phyloP scores from a whole-genome alignment of 2,888 invertebrate genomes.

The Dioctria rufipes region DNA sequence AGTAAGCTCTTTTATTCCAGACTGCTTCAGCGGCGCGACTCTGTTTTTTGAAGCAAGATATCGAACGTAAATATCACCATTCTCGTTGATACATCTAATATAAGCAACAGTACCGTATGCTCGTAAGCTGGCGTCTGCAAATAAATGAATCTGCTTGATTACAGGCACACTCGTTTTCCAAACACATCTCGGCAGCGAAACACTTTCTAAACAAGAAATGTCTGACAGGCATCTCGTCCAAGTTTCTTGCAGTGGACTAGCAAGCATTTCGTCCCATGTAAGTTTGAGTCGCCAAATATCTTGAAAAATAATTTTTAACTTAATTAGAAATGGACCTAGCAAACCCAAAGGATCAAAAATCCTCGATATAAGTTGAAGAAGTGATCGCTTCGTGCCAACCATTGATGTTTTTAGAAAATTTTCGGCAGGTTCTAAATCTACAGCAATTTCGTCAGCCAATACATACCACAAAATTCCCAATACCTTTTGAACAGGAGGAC shows the following conservation, averaged over 20 bases:
- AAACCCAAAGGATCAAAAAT: background rate
- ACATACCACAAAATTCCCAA: background rate
- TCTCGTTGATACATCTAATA: background rate
- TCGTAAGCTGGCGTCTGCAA: background rate
- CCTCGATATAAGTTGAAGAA: background rate
- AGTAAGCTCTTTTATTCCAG: too few relatives aligned
- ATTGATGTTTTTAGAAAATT: background rate
- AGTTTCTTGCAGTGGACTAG: background rate
- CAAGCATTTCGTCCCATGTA: background rate
- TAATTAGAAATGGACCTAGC: background rate
- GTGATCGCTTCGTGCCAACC: background rate
- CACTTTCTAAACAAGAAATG: too few relatives aligned
- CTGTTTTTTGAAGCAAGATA: too few relatives aligned
- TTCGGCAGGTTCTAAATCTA: too few relatives aligned
- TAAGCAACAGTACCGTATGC: constrained; percentile 9
- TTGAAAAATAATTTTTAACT: background rate
- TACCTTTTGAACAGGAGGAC: background rate
- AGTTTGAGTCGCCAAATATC: background rate
- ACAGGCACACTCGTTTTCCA: background rate
- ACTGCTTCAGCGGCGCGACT: too few relatives aligned
- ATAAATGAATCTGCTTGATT: background rate
- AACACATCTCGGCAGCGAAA: background rate
- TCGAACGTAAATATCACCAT: too few relatives aligned
- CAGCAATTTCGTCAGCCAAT: too few relatives aligned
- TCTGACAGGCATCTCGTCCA: background rate